Evolutionary conservation across 2,797 vertebrate species (phyloP).

Genomic region (Alca torda): DNA sequence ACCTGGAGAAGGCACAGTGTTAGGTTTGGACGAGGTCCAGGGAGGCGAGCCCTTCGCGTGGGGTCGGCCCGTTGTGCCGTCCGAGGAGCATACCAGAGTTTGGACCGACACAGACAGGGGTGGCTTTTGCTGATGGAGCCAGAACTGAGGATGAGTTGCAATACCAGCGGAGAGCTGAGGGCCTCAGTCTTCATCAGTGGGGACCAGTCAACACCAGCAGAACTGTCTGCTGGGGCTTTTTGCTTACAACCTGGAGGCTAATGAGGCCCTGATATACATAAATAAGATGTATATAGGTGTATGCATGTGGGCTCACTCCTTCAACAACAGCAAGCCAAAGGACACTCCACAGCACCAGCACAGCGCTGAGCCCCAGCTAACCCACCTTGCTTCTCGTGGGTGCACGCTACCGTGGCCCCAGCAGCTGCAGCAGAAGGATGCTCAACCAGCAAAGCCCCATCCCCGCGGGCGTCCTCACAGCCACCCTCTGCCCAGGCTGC

Average conservation of each 20-base stretch:
- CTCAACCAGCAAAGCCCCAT: background rate
- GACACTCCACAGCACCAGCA: background rate
- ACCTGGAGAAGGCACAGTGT: rapidly evolving
- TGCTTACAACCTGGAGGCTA: background rate
- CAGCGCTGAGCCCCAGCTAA: background rate
- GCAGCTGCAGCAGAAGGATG: background rate
- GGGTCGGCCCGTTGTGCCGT: rapidly evolving
- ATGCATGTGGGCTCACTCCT: background rate
- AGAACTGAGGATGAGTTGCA: background rate
- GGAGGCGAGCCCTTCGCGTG: rapidly evolving
- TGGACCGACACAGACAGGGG: background rate
- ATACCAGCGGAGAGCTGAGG: background rate
- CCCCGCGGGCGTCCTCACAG: background rate
- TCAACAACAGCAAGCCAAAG: background rate
- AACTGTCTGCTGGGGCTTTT: background rate
- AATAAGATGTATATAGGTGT: rapidly evolving
- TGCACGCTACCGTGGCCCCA: background rate
- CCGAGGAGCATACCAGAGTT: rapidly evolving
- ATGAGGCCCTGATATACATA: background rate
- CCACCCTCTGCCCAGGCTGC: background rate
- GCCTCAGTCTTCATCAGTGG: background rate
- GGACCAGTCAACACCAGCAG: background rate
- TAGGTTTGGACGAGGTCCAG: rapidly evolving
- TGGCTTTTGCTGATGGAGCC: background rate
- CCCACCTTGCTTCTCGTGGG: rapidly evolving